Base-by-base conservation (phyloP, 2,113 vertebrate species). In the Parus major region DNA sequence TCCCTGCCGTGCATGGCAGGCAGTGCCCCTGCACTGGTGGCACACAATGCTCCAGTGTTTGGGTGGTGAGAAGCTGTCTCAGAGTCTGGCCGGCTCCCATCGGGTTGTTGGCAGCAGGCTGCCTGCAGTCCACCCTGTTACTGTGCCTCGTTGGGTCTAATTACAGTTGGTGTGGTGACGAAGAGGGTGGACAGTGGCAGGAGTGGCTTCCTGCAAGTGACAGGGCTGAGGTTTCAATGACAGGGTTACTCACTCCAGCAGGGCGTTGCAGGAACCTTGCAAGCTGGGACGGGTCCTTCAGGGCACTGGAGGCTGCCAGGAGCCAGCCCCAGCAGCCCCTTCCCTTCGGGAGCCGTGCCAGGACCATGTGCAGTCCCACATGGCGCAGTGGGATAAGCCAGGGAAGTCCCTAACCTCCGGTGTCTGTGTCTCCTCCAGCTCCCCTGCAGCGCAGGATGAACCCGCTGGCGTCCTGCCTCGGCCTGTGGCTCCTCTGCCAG, bases 401-500 rank as follows among this genome's bases (percentile, higher is more conserved):
- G 41, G 9, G 71, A 71, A 50, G 41, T 70, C 36, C 61, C 66
- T 90, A 82, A 89, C 59, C 86, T 95, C 33, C 4, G 16, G 36
- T 81, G 52, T 96, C 68, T 97, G 52, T 97, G 78, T 96, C 95
- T 96, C 59, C 64, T 95, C 96, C 96, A 98, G 98, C 96, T 93
- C 78, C 95, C 82, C 95, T 96, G 88, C 82, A 78, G 95, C 6
- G 61, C 96, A 78, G 86, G 93, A 97, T 98, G 98, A 93, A 97
- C 56, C 81, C 6, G 1, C 78, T 97, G 90, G 57, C 86, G 2
- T 97, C 93, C 81, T 98, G 88, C 95, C 90, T 98, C 90, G 93
- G 94, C 52, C 87, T 98, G 84, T 97, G 98, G 96, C 96, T 98
- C 80, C 87, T 98, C 33, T 95, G 97, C 35, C 97, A 95, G 92